These are phyloP conservation scores for Drosophila elegans DNA, from an alignment of 1,140 invertebrate genomes.

Conservation along the genomic window DNA sequence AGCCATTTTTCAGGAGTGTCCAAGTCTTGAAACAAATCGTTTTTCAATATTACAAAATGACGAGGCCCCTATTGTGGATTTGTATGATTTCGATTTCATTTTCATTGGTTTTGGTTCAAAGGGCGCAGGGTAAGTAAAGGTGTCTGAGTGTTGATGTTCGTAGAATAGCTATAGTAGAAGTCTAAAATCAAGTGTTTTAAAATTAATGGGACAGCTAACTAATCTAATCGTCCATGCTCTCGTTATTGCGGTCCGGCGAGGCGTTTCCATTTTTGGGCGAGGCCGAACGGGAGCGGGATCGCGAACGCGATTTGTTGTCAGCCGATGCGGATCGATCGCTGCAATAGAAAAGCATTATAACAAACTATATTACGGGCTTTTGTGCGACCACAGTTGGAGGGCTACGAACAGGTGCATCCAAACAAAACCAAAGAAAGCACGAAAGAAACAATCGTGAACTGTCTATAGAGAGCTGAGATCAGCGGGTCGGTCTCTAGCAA, in stretches of 20 bases:
- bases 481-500: neutral
- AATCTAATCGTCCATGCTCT: slow-evolving; percentile 84
- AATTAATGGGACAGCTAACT: slow-evolving; percentile 77
- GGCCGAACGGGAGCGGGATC: slow-evolving; percentile 80
- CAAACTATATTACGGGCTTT: slow-evolving; percentile 35
- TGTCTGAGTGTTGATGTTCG: slow-evolving; percentile 58
- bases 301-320: slow-evolving; percentile 85
- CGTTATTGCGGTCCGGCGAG: slow-evolving; percentile 82
- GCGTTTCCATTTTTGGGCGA: slow-evolving; percentile 85
- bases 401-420: slow-evolving; percentile 61
- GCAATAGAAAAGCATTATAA: slow-evolving; percentile 57
- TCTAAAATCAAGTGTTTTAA: slow-evolving; percentile 75
- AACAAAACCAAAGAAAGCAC: slow-evolving; percentile 77
- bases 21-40: neutral
- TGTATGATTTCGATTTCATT: slow-evolving; percentile 26
- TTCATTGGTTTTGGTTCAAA: slow-evolving; percentile 26
- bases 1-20: slow-evolving; percentile 10
- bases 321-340: slow-evolving; percentile 85
- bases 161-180: slow-evolving; percentile 70
- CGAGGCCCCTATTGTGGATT: slow-evolving; percentile 38
- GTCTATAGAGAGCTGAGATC: slow-evolving; percentile 17
- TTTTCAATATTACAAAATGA: slow-evolving; percentile 29
- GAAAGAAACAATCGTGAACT: slow-evolving; percentile 49
- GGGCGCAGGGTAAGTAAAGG: slow-evolving; percentile 42
- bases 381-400: slow-evolving; percentile 56